These are phyloP conservation scores for Phycodurus eques DNA, from an alignment of 2,113 vertebrate species.

Conservation along the genomic window DNA sequence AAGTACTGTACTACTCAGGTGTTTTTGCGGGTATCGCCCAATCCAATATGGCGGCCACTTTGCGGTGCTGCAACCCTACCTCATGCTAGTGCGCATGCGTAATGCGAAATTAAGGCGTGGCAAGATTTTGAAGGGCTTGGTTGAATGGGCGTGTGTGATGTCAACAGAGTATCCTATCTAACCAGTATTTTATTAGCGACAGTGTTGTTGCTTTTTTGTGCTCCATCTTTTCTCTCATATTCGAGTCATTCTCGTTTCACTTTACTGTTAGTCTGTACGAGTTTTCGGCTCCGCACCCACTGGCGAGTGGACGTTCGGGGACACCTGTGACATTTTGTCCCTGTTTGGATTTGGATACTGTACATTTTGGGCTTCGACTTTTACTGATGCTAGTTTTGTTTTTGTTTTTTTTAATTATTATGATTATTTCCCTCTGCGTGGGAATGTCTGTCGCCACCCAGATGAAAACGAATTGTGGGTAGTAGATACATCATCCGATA, in stretches of 20 bases:
- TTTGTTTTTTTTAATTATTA: too few species aligned
- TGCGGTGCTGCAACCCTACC: neutral
- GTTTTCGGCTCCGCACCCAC: neutral
- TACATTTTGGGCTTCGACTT: neutral
- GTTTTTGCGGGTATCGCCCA: neutral
- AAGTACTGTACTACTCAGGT: too few species aligned
- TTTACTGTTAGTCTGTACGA: neutral
- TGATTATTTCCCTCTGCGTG: constrained; percentile 7
- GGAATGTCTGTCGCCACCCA: neutral
- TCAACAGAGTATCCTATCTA: neutral
- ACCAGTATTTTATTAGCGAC: neutral
- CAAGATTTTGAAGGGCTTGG: constrained; percentile 39
- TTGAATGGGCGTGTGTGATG: neutral
- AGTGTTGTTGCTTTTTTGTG: neutral
- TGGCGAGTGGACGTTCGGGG: constrained; percentile 16
- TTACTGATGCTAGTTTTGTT: neutral
- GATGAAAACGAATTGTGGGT: constrained; percentile 27
- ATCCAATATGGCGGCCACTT: neutral
- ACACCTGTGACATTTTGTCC: constrained; percentile 41
- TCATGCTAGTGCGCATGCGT: constrained; percentile 54
- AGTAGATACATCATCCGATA: constrained; percentile 18
- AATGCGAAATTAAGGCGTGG: constrained; percentile 56
- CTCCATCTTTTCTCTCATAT: too few species aligned
- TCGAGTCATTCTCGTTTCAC: neutral
- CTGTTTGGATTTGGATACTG: constrained; percentile 10